These are phyloP conservation scores for Spheniscus humboldti DNA, from an alignment of 2,797 vertebrate species.

Conservation along the genomic window DNA sequence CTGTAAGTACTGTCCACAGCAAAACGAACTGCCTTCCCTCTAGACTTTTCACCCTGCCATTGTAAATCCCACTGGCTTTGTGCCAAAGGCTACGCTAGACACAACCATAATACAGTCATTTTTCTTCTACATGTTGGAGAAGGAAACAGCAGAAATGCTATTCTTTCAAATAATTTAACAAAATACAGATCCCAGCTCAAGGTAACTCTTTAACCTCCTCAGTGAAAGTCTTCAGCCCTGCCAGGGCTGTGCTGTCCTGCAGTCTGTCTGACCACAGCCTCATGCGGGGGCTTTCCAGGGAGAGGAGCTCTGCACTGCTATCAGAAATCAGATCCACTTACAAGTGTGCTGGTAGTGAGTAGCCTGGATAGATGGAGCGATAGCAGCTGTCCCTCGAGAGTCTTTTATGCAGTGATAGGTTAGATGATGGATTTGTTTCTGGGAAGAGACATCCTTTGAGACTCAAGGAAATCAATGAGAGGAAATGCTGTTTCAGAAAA, in stretches of 20 bases:
- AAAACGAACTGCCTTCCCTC: constrained; percentile 43
- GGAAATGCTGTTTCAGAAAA: neutral
- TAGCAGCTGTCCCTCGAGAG: neutral
- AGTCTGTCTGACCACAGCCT: neutral
- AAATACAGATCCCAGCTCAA: constrained; percentile 67
- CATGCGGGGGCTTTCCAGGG: neutral
- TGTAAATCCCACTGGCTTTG: constrained; percentile 65
- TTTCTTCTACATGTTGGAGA: constrained; percentile 61
- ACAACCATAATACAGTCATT: constrained; percentile 68
- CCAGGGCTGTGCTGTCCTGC: constrained; percentile 19
- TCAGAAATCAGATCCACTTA: neutral
- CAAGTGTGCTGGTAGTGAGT: neutral
- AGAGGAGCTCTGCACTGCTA: neutral
- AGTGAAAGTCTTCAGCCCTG: constrained; percentile 5
- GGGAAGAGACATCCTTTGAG: neutral
- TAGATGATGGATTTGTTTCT: neutral
- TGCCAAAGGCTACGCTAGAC: constrained; percentile 61
- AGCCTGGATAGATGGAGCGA: neutral
- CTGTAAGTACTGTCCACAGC: constrained; percentile 33
- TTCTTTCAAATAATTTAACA: constrained; percentile 71
- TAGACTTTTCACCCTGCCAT: constrained; percentile 66
- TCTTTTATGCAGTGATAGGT: neutral
- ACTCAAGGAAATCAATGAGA: neutral
- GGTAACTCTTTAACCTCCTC: constrained; percentile 68
- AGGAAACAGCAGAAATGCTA: constrained; percentile 69